Base-by-base conservation (phyloP, 2,888 invertebrate genomes). In the Orchesella flavescens region DNA sequence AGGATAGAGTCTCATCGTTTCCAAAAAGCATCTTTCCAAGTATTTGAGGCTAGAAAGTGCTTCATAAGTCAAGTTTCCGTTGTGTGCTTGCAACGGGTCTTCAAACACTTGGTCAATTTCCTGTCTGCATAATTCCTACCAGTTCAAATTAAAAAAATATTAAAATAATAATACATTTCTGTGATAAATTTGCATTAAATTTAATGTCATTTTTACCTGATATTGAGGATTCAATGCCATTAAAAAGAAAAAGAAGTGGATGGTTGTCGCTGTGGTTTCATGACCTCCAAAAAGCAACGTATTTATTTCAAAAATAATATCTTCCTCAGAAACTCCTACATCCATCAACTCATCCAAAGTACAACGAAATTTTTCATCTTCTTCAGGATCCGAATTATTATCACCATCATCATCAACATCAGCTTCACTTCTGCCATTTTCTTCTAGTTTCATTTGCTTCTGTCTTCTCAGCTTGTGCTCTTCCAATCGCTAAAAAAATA, bases 251-350 rank as follows among this genome's bases (percentile, higher is more conserved):
- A 65, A 65, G 10, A 65, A 24, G 19, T 65, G 65, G 1, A 65
- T 24, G 3, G 65, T 43, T 34, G 34, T 15, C 2, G 65, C 65
- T 1, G 65, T 7, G 4, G 24, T 65, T 12, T 65, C 65, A 65
- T 65, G 65, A 2, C 65, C 74, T 44, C 63, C 74, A 44, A 57
- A 57, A 10, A 68, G n/a, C 55, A 77, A 57, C n/a, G 53, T 57
- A 12, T 77, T 68, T 0, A 66, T 13, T 23, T 77, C 44, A 44
- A 10, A 15, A 1, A 66, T 43, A 34, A 53, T 65, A 12, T 66
- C 23, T 12, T 19, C 46, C 0, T 68, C 43, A 17, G 63, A 2
- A 12, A 63, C 63, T n/a, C 63, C 63, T 7, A 46, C 74, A 4
- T 74, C 74, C 7, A 74, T n/a, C 5, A 74, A 63, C 46, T 21